Evolutionary conservation across 1,140 invertebrate genomes (phyloP).

Genomic region (Aphidius ervi): DNA sequence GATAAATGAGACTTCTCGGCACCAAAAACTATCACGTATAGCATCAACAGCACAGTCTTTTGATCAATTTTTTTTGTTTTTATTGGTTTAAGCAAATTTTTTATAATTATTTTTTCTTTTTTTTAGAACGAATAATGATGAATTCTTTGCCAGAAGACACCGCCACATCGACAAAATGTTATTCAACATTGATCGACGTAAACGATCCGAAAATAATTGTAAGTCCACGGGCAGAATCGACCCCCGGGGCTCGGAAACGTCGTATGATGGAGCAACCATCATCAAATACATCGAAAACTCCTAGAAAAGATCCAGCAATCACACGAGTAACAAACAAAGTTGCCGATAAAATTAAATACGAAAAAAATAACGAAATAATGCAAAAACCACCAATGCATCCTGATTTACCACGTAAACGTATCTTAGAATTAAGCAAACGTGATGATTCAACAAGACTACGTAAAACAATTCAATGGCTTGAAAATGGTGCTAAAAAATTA

Average conservation of each 20-base stretch:
- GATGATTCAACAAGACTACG: constrained; percentile 33
- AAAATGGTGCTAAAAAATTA: constrained; percentile 36
- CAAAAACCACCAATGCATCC: constrained; percentile 25
- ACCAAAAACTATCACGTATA: too few species aligned
- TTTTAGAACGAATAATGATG: constrained; percentile 36
- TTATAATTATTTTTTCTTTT: background rate
- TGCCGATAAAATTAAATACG: background rate
- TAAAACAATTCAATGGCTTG: constrained; percentile 44
- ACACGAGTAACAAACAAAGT: background rate
- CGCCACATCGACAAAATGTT: constrained; percentile 38
- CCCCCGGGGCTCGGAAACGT: constrained; percentile 36
- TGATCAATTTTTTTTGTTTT: too few species aligned
- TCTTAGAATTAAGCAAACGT: constrained; percentile 15
- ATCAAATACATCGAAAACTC: constrained; percentile 33
- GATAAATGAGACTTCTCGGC: too few species aligned
- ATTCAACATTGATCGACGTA: constrained; percentile 24
- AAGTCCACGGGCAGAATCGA: constrained; percentile 32
- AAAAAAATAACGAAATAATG: constrained; percentile 24
- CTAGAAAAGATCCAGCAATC: constrained; percentile 22
- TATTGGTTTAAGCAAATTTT: too few species aligned
- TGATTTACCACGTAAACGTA: constrained; percentile 13
- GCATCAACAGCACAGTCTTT: too few species aligned
- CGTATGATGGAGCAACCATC: constrained; percentile 31
- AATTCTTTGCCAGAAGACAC: constrained; percentile 41
- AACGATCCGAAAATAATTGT: constrained; percentile 23